A percentile compares a stretch with the other conserved stretches of the same genome.
These are phyloP conservation scores for Toxotes lorentzi DNA, from an alignment of 2,797 vertebrate species.

Conservation along the genomic window DNA sequence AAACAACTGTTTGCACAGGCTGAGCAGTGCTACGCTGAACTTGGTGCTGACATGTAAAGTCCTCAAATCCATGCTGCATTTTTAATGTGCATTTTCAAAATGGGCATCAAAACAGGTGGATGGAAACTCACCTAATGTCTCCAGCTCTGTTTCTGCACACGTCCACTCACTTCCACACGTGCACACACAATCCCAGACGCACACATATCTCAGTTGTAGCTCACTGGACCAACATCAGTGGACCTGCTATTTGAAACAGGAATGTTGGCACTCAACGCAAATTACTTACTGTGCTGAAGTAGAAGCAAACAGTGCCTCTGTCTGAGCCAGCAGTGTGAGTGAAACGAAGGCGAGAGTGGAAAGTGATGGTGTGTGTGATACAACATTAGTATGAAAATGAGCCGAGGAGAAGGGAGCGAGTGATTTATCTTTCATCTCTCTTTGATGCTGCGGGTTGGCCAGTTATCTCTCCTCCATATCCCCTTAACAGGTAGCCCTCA, in stretches of 20 bases:
- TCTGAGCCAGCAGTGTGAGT: conserved; percentile 49
- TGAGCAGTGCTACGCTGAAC: too few species aligned
- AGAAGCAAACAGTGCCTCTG: conserved; percentile 49
- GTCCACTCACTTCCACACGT: conserved; percentile 1
- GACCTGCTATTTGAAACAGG: conserved; percentile 68
- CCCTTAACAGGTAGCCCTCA: conserved; percentile 68
- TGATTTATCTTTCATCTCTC: conserved; percentile 57
- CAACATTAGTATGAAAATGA: conserved; percentile 35
- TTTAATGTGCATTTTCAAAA: too few species aligned
- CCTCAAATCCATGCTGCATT: too few species aligned
- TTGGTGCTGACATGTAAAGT: too few species aligned
- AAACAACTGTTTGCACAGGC: background rate
- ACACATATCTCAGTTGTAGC: conserved; percentile 35
- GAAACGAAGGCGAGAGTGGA: conserved; percentile 48
- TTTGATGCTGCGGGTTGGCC: conserved; percentile 39
- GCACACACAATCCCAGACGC: conserved; percentile 6
- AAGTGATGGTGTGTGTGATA: conserved; percentile 28
- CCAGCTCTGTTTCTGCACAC: conserved; percentile 14
- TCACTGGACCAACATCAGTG: conserved; percentile 66
- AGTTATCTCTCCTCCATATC: conserved; percentile 49
- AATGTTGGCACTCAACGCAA: conserved; percentile 71
- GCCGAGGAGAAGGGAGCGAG: conserved; percentile 26
- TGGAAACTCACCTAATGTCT: background rate
- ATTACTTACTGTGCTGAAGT: conserved; percentile 65
- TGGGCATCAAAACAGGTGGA: too few species aligned